Base-by-base conservation (phyloP, 2,113 vertebrate species). In the Crotophaga sulcirostris region DNA sequence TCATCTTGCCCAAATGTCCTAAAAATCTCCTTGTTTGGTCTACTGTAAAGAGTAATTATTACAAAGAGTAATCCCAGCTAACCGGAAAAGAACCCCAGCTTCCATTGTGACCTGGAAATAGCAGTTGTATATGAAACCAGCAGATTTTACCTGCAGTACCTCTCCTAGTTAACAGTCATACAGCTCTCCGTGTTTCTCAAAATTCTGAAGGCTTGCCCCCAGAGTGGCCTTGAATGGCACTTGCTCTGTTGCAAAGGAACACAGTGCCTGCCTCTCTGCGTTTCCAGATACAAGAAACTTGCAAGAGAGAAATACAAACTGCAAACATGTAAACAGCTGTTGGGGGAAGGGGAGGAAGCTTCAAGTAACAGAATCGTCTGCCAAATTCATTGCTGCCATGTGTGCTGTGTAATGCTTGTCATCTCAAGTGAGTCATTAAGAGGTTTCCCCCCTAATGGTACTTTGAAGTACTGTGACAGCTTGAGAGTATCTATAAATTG, bases 401-500 rank as follows among this genome's bases (percentile, higher is more conserved):
- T 98, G 98, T 97, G 97, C 97, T 97, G 96, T 98, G 97, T 97
- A 97, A 97, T 95, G 94, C 97, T 98, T 98, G 98, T 98, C 98
- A 98, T 98, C 98, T 98, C 98, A 95, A 98, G 97, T 97, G 98
- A 98, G 98, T 98, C 98, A 98, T 98, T 98, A 98, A 97, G 97
- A 97, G 97, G 96, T 96, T 97, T 86, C 95, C 97, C 90, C 97
- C 92, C 92, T 58, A 97, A 95, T 97, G 97, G 96, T 94, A 95
- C 98, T 98, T 98, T 98, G 98, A 98, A 98, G 98, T 98, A 90
- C 96, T 94, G 96, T 98, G 98, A 98, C 98, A 98, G 98, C 97
- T 98, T 97, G 97, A 98, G 98, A 98, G 98, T 94, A 96, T 98
- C 98, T 98, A 99, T 99, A 99, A 99, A 99, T 99, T 98, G 98